Base-by-base conservation (phyloP, 2,797 vertebrate genomes). In the Avahi laniger region DNA sequence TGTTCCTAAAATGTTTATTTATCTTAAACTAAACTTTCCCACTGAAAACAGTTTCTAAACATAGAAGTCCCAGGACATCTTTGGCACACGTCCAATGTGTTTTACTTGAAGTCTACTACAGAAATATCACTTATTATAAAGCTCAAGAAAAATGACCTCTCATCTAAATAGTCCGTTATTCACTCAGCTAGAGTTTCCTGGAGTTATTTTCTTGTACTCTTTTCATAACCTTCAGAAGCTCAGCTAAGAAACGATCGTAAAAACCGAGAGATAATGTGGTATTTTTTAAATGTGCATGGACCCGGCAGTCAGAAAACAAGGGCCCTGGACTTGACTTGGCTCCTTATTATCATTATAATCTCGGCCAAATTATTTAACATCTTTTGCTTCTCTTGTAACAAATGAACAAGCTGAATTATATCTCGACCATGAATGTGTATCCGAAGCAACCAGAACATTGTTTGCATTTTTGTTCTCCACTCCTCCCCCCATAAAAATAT, bases 1-100 rank as follows among this genome's bases (percentile, higher is more conserved):
- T 94, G 94, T 69, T 95, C 41, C 61, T 61, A 96, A 96, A 97
- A 76, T 92, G 85, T 94, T 97, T 97, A 95, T 97, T 97, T 97
- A 96, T 94, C 91, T 85, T 84, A 70, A 75, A 80, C 83, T 95
- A 94, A 97, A 94, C 54, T 94, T 94, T 96, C 50, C 86, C 76
- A 96, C 70, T 94, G 59, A 98, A 96, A 98, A 92, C 54, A 92
- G 65, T 95, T 93, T 79, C 93, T 97, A 97, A 97, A 79, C 93
- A 95, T 81, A 94, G 92, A 97, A 92, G 94, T 95, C 93, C 96
- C 86, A 80, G 41, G 94, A 97, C 93, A 96, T 97, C 48, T 80
- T 83, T 11, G 17, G 94, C 41, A 43, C 54, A 85, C 78, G 18
- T 79, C 1, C 3, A 97, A 4, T 22, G 33, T 22, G 92, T 92